Base-by-base conservation (phyloP, 2,888 invertebrate genomes). In the Dasypolia templi region DNA sequence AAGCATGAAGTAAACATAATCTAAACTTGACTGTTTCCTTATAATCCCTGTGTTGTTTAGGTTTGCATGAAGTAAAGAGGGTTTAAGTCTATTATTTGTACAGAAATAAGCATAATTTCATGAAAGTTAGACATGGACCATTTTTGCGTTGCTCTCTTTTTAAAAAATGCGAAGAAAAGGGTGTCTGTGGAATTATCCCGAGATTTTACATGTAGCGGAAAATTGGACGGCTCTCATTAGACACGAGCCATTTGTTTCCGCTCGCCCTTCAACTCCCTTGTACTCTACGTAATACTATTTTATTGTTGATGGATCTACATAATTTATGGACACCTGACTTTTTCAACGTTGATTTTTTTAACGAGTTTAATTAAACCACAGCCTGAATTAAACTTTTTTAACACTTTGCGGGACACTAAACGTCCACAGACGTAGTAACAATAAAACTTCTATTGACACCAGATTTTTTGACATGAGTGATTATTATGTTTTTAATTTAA, bases 171-270 rank as follows among this genome's bases (percentile, higher is more conserved):
- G 46, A 55, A 86, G 78, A 87, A 88, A 80, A 88, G 87, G 89
- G 89, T 88, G 82, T 85, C 79, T 86, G 87, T 82, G 82, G 89
- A 91, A 89, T 92, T 90, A 91, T 89, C 86, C 89, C 87, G 81
- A 86, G 88, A 88, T 89, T 88, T 89, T 89, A 85, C 89, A 87
- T 90, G 91, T 92, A 91, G 90, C 92, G 92, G 89, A 89, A 92
- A 94, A 94, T 94, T 94, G 93, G 91, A 88, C 88, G 83, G 87
- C 83, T 90, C 91, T 92, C 92, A 92, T 94, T 93, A 93, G 90
- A 88, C 82, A 75, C 86, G 89, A 86, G 77, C 89, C 91, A 93
- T 94, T 94, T 93, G 89, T 93, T 93, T 89, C 82, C 79, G 86
- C 88, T 85, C 76, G 59, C 71, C 71, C 80, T 49, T 67, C 78